A percentile compares a stretch with the other conserved stretches of the same genome.
phyloP scores from a whole-genome alignment of 2,797 vertebrate species.

The Rhabdophis nuchalis region DNA sequence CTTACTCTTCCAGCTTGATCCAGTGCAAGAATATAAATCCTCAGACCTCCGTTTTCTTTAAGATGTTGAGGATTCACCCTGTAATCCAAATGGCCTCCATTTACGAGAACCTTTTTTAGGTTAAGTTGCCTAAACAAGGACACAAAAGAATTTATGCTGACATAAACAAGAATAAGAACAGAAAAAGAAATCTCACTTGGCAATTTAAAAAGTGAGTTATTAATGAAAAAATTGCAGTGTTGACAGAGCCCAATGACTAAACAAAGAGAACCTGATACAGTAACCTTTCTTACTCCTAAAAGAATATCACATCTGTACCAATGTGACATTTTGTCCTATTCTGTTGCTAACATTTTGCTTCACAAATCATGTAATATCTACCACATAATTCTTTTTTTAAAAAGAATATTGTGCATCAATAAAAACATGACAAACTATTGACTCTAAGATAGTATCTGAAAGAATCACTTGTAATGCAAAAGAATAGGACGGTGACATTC shows the following conservation, averaged over 20 bases:
- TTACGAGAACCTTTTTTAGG: slow-evolving; percentile 91
- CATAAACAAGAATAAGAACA: not conserved
- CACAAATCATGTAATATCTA: not conserved
- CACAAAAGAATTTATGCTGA: not conserved
- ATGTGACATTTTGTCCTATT: not conserved
- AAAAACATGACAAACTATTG: not conserved
- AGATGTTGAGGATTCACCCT: slow-evolving; percentile 86
- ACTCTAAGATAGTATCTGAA: not conserved
- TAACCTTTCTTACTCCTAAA: not conserved
- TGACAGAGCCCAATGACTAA: not conserved
- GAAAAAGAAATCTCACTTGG: not conserved
- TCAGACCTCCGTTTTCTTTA: slow-evolving; percentile 85
- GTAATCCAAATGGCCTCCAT: slow-evolving; percentile 87
- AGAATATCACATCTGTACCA: not conserved
- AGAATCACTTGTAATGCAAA: not conserved
- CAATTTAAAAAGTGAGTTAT: not conserved
- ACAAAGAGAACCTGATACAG: not conserved
- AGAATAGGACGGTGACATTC: not conserved
- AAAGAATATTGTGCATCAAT: not conserved
- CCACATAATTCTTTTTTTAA: not conserved
- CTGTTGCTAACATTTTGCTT: not conserved
- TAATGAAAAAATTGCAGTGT: not conserved
- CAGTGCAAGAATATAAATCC: slow-evolving; percentile 83
- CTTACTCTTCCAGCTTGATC: slow-evolving; percentile 93
- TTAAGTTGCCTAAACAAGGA: slow-evolving; percentile 83